phyloP scores from a whole-genome alignment of 2,797 vertebrate genomes.

The Enteromius argenteus region DNA sequence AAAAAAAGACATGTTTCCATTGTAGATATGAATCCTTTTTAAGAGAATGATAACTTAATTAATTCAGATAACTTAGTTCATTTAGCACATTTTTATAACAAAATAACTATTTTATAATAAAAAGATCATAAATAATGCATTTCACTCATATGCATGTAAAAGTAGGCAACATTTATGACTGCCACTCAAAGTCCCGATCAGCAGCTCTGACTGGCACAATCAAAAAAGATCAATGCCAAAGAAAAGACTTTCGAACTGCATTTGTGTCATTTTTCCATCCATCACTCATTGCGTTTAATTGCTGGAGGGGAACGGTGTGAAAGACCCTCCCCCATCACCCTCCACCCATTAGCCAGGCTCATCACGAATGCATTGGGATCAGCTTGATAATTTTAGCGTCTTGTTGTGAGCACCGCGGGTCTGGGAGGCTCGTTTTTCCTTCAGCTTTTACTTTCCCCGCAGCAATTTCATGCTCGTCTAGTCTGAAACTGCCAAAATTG shows the following conservation, averaged over 20 bases:
- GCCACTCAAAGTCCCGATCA: constrained; percentile 28
- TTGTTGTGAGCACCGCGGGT: background rate
- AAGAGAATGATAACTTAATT: too few species aligned
- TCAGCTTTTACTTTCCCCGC: constrained; percentile 33
- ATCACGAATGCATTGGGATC: constrained; percentile 33
- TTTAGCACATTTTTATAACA: background rate
- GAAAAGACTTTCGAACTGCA: constrained; percentile 19
- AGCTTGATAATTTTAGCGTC: constrained; percentile 51
- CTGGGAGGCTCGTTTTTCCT: constrained; percentile 3
- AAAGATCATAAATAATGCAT: background rate
- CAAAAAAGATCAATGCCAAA: constrained; percentile 5
- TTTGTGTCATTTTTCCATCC: constrained; percentile 17
- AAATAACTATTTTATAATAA: background rate
- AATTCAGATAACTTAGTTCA: too few species aligned
- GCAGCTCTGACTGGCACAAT: background rate
- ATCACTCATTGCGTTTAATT: constrained; percentile 33
- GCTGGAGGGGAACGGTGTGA: background rate
- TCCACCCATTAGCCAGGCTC: background rate
- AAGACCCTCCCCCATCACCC: background rate
- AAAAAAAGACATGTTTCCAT: background rate
- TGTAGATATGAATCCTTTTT: background rate
- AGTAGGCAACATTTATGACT: background rate
- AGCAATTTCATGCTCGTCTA: constrained; percentile 63
- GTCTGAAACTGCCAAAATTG: constrained; percentile 42
- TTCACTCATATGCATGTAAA: background rate